These are phyloP conservation scores for Frieseomelitta varia DNA, from an alignment of 1,140 invertebrate genomes.

Conservation along the genomic window DNA sequence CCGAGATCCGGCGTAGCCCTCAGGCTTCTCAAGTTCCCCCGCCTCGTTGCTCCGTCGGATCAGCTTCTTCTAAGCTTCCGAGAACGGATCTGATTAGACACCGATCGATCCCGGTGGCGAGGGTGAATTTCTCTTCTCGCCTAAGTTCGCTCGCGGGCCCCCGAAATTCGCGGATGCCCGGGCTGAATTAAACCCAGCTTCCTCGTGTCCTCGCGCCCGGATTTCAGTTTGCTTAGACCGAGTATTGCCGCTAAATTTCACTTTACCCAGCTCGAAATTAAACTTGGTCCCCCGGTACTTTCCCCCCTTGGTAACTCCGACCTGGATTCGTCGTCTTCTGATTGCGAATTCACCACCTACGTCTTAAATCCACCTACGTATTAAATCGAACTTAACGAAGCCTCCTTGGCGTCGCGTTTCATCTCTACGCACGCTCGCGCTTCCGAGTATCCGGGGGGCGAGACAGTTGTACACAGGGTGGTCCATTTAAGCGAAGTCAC, in stretches of 20 bases:
- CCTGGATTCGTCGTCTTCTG: neutral
- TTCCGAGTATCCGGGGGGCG: neutral
- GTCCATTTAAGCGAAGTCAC: too few species aligned
- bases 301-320: neutral
- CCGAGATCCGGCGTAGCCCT: neutral
- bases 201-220: neutral
- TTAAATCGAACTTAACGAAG: neutral
- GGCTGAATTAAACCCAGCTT: neutral
- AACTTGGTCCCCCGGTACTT: neutral
- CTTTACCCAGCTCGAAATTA: neutral
- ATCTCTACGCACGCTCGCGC: neutral
- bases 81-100: too few species aligned
- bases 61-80: neutral
- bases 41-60: neutral
- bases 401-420: neutral
- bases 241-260: conserved; percentile 1
- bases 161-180: neutral
- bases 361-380: neutral
- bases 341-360: neutral
- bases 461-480: too few species aligned
- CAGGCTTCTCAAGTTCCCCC: neutral
- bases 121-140: neutral
- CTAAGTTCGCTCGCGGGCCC: neutral
- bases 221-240: conserved; percentile 2
- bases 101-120: neutral